These are phyloP conservation scores for Epinephelus moara DNA, from an alignment of 2,113 vertebrate species.

Conservation along the genomic window DNA sequence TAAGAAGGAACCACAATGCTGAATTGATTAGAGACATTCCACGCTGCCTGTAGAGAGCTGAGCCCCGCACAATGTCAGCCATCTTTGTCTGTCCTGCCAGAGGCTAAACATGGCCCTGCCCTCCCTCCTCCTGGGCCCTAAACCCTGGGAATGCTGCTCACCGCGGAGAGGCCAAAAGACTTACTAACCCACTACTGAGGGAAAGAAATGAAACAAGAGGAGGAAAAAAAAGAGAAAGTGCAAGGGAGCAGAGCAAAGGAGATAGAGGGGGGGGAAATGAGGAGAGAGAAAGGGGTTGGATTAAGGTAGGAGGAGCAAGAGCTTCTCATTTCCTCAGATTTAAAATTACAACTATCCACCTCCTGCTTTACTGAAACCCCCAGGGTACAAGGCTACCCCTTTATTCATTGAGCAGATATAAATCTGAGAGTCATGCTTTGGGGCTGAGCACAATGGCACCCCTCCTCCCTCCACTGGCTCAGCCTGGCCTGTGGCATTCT, in stretches of 20 bases:
- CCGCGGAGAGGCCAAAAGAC: slow-evolving; percentile 69
- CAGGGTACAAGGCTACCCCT: slow-evolving; percentile 73
- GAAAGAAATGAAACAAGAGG: slow-evolving; percentile 54
- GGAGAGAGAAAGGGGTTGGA: slow-evolving; percentile 39
- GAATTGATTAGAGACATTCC: slow-evolving; percentile 86
- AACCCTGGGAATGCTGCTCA: slow-evolving; percentile 74
- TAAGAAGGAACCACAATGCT: slow-evolving; percentile 76
- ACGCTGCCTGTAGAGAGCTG: slow-evolving; percentile 69
- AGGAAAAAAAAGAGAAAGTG: neutral
- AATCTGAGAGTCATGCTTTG: slow-evolving; percentile 80
- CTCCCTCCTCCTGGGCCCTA: slow-evolving; percentile 71
- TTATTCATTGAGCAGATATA: slow-evolving; percentile 78
- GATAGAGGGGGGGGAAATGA: slow-evolving; percentile 3
- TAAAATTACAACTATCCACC: slow-evolving; percentile 74
- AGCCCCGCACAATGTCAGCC: slow-evolving; percentile 67
- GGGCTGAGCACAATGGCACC: slow-evolving; percentile 72
- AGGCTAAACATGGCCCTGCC: slow-evolving; percentile 74
- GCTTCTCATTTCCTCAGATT: slow-evolving; percentile 72
- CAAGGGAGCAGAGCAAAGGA: slow-evolving; percentile 42
- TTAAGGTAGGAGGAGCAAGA: slow-evolving; percentile 59
- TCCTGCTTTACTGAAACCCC: slow-evolving; percentile 60
- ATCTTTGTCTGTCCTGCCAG: slow-evolving; percentile 80
- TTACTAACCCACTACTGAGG: slow-evolving; percentile 63
- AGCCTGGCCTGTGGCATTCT: slow-evolving; percentile 69
- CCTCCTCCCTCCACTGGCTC: slow-evolving; percentile 55